phyloP scores from a whole-genome alignment of 2,113 vertebrate species.

The Excalfactoria chinensis region DNA sequence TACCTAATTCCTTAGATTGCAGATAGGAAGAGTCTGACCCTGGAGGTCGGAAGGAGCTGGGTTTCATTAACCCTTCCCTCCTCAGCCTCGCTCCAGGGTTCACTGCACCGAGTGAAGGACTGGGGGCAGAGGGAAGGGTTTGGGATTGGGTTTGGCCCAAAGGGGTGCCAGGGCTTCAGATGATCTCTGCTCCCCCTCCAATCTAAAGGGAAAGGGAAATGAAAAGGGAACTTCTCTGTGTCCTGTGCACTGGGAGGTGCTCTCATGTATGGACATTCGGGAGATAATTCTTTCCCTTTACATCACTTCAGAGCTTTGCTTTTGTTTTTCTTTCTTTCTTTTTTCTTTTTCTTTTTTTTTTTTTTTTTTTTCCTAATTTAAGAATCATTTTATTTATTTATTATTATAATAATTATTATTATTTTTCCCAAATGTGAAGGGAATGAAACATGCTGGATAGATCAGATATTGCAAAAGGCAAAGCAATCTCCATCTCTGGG shows the following conservation, averaged over 20 bases:
- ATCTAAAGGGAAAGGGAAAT: neutral
- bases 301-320: neutral
- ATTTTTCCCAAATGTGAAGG: neutral
- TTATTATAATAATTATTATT: too few relatives aligned
- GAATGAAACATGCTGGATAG: neutral
- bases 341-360: neutral
- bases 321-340: neutral
- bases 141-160: neutral
- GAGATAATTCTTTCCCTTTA: conserved; percentile 10
- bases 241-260: neutral
- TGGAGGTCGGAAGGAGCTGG: conserved; percentile 79
- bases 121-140: conserved; percentile 25
- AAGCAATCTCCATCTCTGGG: conserved; percentile 29
- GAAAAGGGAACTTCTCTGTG: conserved; percentile 11
- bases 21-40: conserved; percentile 83
- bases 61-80: conserved; percentile 90
- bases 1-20: conserved; percentile 78
- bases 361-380: neutral
- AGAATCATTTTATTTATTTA: neutral
- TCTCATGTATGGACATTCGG: neutral
- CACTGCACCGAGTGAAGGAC: conserved; percentile 73
- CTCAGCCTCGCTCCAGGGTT: conserved; percentile 83
- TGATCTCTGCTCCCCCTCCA: neutral
- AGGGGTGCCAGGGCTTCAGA: neutral
- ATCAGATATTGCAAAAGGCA: neutral